Evolutionary conservation across 2,113 vertebrate species (phyloP).

Genomic region (Aldabrachelys gigantea): DNA sequence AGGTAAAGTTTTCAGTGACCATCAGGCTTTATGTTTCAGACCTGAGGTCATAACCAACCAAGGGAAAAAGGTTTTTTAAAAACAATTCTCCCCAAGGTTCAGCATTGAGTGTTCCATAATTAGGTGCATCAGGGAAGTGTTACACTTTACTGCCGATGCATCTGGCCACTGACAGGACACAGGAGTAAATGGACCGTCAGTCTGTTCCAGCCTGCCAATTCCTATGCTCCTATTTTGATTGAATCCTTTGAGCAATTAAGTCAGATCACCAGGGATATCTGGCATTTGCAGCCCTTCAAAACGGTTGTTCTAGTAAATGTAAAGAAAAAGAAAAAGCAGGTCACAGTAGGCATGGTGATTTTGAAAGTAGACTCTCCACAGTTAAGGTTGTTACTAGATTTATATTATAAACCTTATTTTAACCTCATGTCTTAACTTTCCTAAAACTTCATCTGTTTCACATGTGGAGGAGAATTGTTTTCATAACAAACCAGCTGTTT

Average conservation of each 20-base stretch:
- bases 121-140: not conserved
- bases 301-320: not conserved
- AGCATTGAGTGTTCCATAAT: not conserved
- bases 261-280: not conserved
- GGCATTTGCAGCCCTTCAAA: not conserved
- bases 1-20: not conserved
- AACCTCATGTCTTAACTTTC: slow-evolving; percentile 14
- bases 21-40: not conserved
- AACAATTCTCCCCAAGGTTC: not conserved
- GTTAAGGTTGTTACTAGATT: not conserved
- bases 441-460: not conserved
- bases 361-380: not conserved
- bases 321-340: not conserved
- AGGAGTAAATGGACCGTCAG: not conserved
- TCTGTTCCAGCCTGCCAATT: not conserved
- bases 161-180: not conserved
- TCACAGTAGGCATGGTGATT: not conserved
- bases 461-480: not conserved
- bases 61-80: not conserved
- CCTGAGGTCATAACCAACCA: not conserved
- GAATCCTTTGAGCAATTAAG: not conserved
- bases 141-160: not conserved
- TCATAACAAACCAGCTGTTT: slow-evolving; percentile 28
- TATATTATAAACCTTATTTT: not conserved
- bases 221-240: not conserved